These are phyloP conservation scores for Leucophenga varia DNA, from an alignment of 1,140 invertebrate species.

Conservation along the genomic window DNA sequence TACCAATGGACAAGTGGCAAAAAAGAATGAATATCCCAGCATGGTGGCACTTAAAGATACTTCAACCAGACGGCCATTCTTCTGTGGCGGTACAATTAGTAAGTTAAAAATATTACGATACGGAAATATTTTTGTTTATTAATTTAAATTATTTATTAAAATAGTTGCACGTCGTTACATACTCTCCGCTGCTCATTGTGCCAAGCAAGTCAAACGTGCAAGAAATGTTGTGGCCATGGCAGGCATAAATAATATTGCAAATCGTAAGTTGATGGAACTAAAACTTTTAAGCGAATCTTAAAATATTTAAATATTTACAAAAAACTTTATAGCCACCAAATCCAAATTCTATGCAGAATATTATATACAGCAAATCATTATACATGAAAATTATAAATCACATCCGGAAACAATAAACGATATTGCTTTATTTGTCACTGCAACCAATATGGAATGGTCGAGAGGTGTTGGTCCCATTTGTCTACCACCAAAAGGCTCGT, in stretches of 20 bases:
- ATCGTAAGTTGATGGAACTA: slow-evolving; percentile 16
- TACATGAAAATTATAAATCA: slow-evolving; percentile 26
- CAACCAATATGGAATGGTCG: slow-evolving; percentile 28
- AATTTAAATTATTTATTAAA: background rate
- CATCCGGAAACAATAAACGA: slow-evolving; percentile 27
- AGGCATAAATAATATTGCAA: slow-evolving; percentile 34
- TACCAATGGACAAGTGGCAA: slow-evolving; percentile 35
- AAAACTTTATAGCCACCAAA: slow-evolving; percentile 18
- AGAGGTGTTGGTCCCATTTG: slow-evolving; percentile 48
- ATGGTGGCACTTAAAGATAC: slow-evolving; percentile 40
- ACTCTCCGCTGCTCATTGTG: slow-evolving; percentile 45
- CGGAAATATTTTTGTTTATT: background rate
- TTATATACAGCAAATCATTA: slow-evolving; percentile 24
- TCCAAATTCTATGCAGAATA: slow-evolving; percentile 35
- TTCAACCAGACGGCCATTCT: slow-evolving; percentile 23
- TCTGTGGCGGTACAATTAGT: slow-evolving; percentile 39
- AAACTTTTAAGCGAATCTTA: too few species aligned
- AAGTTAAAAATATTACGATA: slow-evolving; percentile 8
- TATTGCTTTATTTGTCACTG: slow-evolving; percentile 35
- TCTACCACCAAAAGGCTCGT: slow-evolving; percentile 34
- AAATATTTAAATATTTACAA: too few species aligned
- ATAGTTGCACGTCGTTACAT: slow-evolving; percentile 34
- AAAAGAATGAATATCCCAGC: slow-evolving; percentile 39
- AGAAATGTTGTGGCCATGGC: slow-evolving; percentile 29
- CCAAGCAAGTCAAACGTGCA: slow-evolving; percentile 9